A percentile compares a stretch with the other conserved stretches of the same genome.
These are phyloP conservation scores for Dicerorhinus sumatrensis DNA, from an alignment of 2,113 vertebrate species.

Conservation along the genomic window DNA sequence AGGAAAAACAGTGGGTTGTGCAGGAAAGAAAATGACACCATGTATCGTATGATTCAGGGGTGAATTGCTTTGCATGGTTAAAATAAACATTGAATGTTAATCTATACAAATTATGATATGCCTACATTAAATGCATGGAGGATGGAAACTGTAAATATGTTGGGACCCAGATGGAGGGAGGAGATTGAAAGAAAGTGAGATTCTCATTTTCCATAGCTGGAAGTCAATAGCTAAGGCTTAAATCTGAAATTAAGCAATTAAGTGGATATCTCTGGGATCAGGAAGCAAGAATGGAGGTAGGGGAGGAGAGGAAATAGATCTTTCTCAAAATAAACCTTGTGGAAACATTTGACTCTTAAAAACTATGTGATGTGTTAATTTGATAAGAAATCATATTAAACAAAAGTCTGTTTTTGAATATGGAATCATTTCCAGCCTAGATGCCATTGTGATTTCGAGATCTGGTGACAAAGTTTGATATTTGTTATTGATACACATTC, in stretches of 20 bases:
- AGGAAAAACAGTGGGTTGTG: background rate
- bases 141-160: background rate
- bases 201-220: background rate
- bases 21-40: background rate
- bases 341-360: constrained; percentile 11
- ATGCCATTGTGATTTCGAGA: background rate
- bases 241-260: background rate
- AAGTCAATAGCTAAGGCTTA: background rate
- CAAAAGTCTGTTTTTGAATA: constrained; percentile 28
- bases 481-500: background rate
- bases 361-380: background rate
- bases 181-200: background rate
- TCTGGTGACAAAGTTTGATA: background rate
- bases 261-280: background rate
- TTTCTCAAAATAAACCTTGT: constrained; percentile 41
- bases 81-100: background rate
- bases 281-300: background rate
- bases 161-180: background rate
- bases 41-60: background rate
- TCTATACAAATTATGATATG: background rate
- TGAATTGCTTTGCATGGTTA: background rate
- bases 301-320: background rate
- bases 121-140: background rate
- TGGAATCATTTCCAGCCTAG: background rate
- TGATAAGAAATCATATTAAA: constrained; percentile 33